Percentiles rank a stretch among this genome's conserved stretches.
These are phyloP conservation scores for Fabriciana adippe DNA, from an alignment of 2,888 invertebrate genomes.

Conservation along the genomic window DNA sequence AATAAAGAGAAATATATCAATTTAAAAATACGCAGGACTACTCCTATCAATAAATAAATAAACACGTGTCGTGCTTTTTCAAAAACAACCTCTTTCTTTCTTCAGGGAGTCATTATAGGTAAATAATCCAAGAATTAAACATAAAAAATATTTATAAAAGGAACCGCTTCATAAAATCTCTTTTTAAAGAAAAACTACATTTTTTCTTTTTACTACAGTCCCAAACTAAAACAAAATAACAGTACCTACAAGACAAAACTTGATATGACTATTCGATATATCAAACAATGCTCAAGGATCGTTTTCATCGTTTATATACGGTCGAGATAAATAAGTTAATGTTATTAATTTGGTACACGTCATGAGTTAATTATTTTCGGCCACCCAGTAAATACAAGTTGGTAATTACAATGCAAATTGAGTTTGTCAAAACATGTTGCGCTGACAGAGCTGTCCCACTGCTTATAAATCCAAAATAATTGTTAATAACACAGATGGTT, in stretches of 20 bases:
- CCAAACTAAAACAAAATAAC: too few relatives aligned
- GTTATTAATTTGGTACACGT: conserved; percentile 21
- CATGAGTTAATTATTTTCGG: conserved; percentile 36
- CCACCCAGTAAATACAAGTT: conserved; percentile 35
- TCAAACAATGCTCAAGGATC: background rate
- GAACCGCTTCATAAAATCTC: too few relatives aligned
- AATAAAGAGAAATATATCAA: too few relatives aligned
- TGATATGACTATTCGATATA: background rate
- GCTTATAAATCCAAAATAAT: conserved; percentile 15
- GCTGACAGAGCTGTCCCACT: conserved; percentile 29
- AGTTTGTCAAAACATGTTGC: conserved; percentile 36
- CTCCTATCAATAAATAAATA: too few relatives aligned
- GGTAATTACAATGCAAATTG: conserved; percentile 44
- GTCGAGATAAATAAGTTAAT: conserved; percentile 22
- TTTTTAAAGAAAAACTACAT: too few relatives aligned
- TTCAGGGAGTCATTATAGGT: too few relatives aligned
- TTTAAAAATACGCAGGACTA: too few relatives aligned
- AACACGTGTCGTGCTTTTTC: too few relatives aligned
- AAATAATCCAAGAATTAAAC: too few relatives aligned
- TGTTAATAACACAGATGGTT: conserved; percentile 6
- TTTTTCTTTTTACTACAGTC: too few relatives aligned
- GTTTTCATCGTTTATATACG: background rate
- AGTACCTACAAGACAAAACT: background rate
- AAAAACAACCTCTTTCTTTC: too few relatives aligned
- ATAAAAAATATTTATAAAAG: too few relatives aligned